These are phyloP conservation scores for Mycteria americana DNA, from an alignment of 2,797 vertebrate genomes.

Conservation along the genomic window DNA sequence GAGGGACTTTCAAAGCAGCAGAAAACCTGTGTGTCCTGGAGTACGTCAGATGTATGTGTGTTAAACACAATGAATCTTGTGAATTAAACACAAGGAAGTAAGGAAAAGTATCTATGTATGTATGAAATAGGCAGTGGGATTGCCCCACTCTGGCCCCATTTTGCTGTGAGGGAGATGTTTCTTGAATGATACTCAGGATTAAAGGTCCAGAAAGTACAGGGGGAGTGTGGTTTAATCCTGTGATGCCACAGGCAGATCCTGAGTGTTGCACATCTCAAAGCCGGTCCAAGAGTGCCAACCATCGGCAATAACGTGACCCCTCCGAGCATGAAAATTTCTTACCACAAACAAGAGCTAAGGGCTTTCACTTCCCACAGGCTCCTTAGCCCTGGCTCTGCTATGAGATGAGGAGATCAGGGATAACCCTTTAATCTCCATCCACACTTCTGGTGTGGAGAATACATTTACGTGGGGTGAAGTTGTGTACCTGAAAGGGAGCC, in stretches of 20 bases:
- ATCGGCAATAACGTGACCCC: accelerated
- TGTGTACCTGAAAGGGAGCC: neutral
- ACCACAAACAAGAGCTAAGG: neutral
- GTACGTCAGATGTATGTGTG: neutral
- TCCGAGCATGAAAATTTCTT: neutral
- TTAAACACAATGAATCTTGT: neutral
- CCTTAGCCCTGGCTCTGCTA: accelerated
- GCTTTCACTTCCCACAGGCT: neutral
- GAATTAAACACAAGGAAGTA: too few species aligned
- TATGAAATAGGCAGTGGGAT: neutral
- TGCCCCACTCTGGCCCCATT: neutral
- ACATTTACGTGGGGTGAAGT: neutral
- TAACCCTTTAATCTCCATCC: neutral
- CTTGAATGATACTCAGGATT: neutral
- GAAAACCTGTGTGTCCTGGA: neutral
- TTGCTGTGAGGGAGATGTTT: neutral
- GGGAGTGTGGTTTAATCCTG: neutral
- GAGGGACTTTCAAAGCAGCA: neutral
- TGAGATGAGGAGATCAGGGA: accelerated
- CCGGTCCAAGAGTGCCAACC: neutral
- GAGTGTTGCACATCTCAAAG: neutral
- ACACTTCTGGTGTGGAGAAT: neutral
- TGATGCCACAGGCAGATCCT: neutral
- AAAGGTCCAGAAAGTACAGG: neutral
- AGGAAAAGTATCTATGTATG: neutral